These are phyloP conservation scores for Hydroisotoma schaefferi DNA, from an alignment of 2,888 invertebrate genomes.

Conservation along the genomic window DNA sequence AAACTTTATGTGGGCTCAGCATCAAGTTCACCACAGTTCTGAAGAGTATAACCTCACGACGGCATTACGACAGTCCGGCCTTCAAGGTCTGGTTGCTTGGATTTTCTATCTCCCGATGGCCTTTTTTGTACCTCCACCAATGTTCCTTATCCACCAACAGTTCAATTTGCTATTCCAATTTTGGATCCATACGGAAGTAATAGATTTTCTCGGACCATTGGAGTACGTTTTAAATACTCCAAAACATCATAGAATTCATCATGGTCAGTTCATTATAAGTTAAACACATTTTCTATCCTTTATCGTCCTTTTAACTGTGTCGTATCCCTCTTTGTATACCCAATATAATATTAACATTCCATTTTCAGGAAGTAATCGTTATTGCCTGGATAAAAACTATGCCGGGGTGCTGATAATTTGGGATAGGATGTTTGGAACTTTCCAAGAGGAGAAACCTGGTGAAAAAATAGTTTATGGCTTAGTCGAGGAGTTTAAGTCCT, in stretches of 20 bases:
- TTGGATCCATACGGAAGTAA: constrained; percentile 63
- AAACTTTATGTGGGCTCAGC: constrained; percentile 54
- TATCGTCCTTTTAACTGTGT: not conserved
- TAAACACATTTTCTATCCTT: not conserved
- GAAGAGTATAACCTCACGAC: constrained; percentile 85
- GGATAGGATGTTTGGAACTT: constrained; percentile 80
- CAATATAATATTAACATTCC: constrained; percentile 52
- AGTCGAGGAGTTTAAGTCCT: constrained; percentile 73
- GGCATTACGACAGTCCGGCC: constrained; percentile 72
- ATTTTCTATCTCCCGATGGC: constrained; percentile 58
- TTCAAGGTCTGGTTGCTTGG: constrained; percentile 77
- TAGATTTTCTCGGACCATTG: constrained; percentile 74
- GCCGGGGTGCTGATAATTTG: constrained; percentile 87
- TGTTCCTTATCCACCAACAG: constrained; percentile 78
- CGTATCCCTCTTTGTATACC: not conserved
- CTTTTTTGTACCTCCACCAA: constrained; percentile 71
- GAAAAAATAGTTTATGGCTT: constrained; percentile 80
- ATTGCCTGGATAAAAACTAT: constrained; percentile 89
- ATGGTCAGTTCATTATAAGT: constrained; percentile 57
- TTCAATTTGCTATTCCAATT: constrained; percentile 61
- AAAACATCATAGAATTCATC: constrained; percentile 81
- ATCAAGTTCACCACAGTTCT: constrained; percentile 82
- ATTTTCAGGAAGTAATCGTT: constrained; percentile 73
- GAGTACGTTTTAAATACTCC: constrained; percentile 85
- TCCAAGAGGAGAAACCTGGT: constrained; percentile 66